Base-by-base conservation (phyloP, 2,888 invertebrate species). In the Entomobrya proxima region DNA sequence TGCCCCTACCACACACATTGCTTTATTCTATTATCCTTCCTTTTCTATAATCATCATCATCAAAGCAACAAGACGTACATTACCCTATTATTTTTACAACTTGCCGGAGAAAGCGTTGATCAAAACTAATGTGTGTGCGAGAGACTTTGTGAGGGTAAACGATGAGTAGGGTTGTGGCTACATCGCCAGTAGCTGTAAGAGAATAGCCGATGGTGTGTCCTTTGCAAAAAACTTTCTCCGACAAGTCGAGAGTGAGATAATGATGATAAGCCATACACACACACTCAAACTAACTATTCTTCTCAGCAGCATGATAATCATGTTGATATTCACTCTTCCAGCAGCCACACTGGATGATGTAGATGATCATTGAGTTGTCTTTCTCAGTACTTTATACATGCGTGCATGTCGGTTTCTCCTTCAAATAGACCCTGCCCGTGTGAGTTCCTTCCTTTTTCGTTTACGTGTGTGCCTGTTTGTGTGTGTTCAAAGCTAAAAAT, bases 221-320 rank as follows among this genome's bases (percentile, higher is more conserved):
- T 24, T 67, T 40, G 44, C 40, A 24, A 44, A 67, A 67, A 3
- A 15, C 44, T 67, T 37, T 40, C 37, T 18, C 37, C 44, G 37
- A 67, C 67, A 67, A 40, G 67, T n/a, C n/a, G n/a, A n/a, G 44
- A 67, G 40, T 15, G 47, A 67, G 67, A 67, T 67, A 40, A 67
- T 67, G 37, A 64, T 64, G 67, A 67, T 40, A 67, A 40, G 67
- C 40, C 67, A 67, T 24, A 40, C 18, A 52, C 52, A 61, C 64
- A 64, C 64, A 37, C 13, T 30, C n/a, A 7, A 4, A 18, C 58
- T 30, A 11, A 1, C 9, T 15, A 2, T 15, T n/a, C 35, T 32
- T n/a, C 24, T 67, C 67, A 40, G 67, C 67, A 40, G 44, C 24
- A 67, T 67, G 15, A 40, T 37, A 35, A 15, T 37, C 9, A 2